phyloP scores from a whole-genome alignment of 2,113 vertebrate genomes.

The Megaleporinus macrocephalus region DNA sequence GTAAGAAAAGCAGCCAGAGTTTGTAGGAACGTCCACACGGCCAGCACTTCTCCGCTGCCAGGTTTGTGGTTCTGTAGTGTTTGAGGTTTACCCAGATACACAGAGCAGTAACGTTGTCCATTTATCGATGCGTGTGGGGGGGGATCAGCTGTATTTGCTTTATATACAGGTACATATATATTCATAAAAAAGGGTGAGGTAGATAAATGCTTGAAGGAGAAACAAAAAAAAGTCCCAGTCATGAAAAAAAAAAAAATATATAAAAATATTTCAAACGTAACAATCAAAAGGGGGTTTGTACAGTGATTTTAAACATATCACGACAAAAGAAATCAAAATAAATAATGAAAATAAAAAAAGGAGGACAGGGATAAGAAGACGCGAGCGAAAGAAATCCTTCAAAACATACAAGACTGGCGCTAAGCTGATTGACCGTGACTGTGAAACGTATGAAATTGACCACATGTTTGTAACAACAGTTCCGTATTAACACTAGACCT shows the following conservation, averaged over 20 bases:
- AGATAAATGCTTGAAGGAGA: conserved; percentile 76
- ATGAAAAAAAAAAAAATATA: conserved; percentile 55
- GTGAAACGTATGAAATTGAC: conserved; percentile 27
- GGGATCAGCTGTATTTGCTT: conserved; percentile 56
- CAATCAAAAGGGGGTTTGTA: conserved; percentile 58
- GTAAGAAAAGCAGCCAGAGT: conserved; percentile 46
- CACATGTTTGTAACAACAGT: neutral
- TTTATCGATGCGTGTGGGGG: conserved; percentile 31
- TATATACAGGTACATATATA: conserved; percentile 66
- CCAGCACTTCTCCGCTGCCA: conserved; percentile 31
- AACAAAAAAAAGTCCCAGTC: conserved; percentile 55
- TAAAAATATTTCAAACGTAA: conserved; percentile 51
- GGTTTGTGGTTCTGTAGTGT: conserved; percentile 65
- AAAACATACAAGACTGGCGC: conserved; percentile 7
- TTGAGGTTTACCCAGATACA: conserved; percentile 47
- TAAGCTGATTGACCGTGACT: conserved; percentile 15
- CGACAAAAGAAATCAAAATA: conserved; percentile 54
- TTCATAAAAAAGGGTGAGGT: conserved; percentile 73
- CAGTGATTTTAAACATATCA: conserved; percentile 75
- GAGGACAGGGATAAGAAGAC: conserved; percentile 44
- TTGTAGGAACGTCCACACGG: conserved; percentile 15
- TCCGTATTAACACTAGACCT: conserved; percentile 13
- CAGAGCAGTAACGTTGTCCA: conserved; percentile 60
- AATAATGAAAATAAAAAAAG: conserved; percentile 63
- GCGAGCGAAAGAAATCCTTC: conserved; percentile 25